These are phyloP conservation scores for Nyctibius bracteatus DNA, from an alignment of 2,113 vertebrate species.

Conservation along the genomic window DNA sequence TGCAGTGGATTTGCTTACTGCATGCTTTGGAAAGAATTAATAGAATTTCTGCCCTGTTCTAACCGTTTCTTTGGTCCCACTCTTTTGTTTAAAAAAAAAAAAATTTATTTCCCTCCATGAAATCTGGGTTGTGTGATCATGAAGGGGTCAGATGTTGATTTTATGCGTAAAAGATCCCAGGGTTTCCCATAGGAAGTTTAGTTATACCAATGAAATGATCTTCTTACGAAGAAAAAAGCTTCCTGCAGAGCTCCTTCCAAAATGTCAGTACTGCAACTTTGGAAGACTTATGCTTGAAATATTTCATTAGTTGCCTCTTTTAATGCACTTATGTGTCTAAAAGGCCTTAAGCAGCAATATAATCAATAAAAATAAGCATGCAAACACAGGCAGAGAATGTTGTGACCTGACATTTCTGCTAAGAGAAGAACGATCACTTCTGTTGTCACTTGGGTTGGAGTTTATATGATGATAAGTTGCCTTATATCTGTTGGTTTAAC, in stretches of 20 bases:
- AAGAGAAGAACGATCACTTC: neutral
- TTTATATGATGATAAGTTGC: neutral
- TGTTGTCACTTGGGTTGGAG: neutral
- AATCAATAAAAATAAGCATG: neutral
- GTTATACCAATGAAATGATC: neutral
- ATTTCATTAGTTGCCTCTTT: neutral
- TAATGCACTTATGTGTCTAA: neutral
- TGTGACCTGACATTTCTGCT: neutral
- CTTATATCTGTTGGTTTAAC: neutral
- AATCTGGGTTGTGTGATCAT: neutral
- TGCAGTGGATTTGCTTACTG: neutral
- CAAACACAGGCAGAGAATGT: neutral
- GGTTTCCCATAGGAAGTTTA: neutral
- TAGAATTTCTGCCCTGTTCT: neutral
- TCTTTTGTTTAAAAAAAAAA: neutral
- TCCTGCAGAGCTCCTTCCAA: neutral
- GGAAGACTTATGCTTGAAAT: neutral
- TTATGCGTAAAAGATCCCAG: neutral
- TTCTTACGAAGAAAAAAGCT: neutral
- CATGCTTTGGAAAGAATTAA: constrained; percentile 21
- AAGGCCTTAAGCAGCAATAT: neutral
- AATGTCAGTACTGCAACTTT: accelerated
- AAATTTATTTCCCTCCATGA: neutral
- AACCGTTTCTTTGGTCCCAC: neutral
- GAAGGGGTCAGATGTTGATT: neutral